Base-by-base conservation (phyloP, 2,113 vertebrate species). In the Hippocampus guttulatus region DNA sequence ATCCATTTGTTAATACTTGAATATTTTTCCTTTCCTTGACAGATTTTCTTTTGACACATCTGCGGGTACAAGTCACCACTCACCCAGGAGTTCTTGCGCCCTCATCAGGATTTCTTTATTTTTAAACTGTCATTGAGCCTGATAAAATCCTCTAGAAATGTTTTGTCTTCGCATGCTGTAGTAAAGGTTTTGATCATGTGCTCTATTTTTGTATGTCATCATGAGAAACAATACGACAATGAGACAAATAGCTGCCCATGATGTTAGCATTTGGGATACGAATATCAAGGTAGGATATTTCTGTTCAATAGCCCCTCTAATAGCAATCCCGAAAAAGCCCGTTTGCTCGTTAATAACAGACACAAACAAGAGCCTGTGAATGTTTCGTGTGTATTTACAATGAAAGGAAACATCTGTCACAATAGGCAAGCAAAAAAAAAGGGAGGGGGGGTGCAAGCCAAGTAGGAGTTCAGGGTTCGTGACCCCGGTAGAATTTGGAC, bases 401-500 rank as follows among this genome's bases (percentile, higher is more conserved):
- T 76, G 74, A 74, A 83, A 78, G 75, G 75, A 61, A 79, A 81
- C 70, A 76, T 84, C 66, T 80, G 80, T 76, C 64, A 83, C 71
- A 86, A 69, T 74, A 61, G 71, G 67, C 64, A 75, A 64, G 63
- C 75, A 75, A 61, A 75, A 55, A 25, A 43, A 43, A 43, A 43
- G 2, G 2, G 30, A 2, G 30, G 3, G 7, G 25, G 71, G 76
- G 67, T 72, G 43, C 77, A 64, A 71, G 75, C 45, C 73, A n/a
- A 49, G 58, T 51, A 18, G 38, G 64, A 81, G 84, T 78, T 99
- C 93, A 99, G 0, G 93, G 93, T 86, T 95, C 91, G 0, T 98
- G 95, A 66, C 96, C 96, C 0, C 47, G 64, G 60, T 98, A 98
- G 87, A 99, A 99, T 86, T 94, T 98, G 76, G 96, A 96, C 75